These are phyloP conservation scores for Laothoe populi DNA, from an alignment of 2,888 invertebrate species.

Conservation along the genomic window DNA sequence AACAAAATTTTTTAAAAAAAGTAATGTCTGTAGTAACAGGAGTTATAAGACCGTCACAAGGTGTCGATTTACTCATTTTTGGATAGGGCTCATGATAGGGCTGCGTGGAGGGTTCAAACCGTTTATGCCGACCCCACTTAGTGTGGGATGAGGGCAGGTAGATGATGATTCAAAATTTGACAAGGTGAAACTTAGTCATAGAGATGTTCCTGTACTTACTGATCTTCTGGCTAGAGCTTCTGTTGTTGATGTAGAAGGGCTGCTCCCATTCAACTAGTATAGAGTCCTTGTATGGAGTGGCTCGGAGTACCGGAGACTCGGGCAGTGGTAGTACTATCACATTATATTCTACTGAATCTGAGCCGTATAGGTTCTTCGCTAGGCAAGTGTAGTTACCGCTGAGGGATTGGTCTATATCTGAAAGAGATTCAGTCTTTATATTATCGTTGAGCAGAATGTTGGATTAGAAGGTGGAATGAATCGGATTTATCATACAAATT, in stretches of 20 bases:
- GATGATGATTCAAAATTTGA: too few relatives aligned
- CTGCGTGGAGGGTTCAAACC: too few relatives aligned
- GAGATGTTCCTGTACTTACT: conserved; percentile 72
- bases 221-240: conserved; percentile 66
- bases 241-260: conserved; percentile 66
- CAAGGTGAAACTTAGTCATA: too few relatives aligned
- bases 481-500: too few relatives aligned
- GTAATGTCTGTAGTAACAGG: too few relatives aligned
- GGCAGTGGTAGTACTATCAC: conserved; percentile 92
- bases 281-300: conserved; percentile 76
- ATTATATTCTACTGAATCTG: conserved; percentile 92
- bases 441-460: background rate
- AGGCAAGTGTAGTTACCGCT: conserved; percentile 93
- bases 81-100: too few relatives aligned
- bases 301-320: conserved; percentile 87
- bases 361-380: conserved; percentile 93
- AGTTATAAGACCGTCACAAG: too few relatives aligned
- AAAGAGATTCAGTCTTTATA: background rate
- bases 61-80: too few relatives aligned
- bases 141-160: too few relatives aligned
- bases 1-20: too few relatives aligned
- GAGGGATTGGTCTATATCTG: conserved; percentile 83
- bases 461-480: conserved; percentile 33
- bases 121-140: too few relatives aligned
- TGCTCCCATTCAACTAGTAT: conserved; percentile 88